Evolutionary conservation across 1,140 invertebrate genomes (phyloP).

Genomic region (Nautilus pompilius): DNA sequence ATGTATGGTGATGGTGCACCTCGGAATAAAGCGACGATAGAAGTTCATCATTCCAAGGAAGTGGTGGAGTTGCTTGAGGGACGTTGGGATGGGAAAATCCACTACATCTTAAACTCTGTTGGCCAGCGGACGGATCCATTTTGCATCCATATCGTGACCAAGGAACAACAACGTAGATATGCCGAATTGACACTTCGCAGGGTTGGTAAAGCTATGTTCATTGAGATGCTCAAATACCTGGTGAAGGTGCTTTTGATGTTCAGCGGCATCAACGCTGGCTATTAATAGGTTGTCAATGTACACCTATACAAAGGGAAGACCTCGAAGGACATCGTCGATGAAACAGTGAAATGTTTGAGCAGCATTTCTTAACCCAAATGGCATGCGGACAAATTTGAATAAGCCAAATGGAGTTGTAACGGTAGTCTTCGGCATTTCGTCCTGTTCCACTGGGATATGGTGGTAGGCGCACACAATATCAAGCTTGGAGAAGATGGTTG

Average conservation of each 20-base stretch:
- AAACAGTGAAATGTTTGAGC: background rate
- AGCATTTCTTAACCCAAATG: background rate
- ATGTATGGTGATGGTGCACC: too few species aligned
- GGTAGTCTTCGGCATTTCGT: background rate
- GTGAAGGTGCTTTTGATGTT: background rate
- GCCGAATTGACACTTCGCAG: too few species aligned
- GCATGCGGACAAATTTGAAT: background rate
- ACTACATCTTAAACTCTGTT: too few species aligned
- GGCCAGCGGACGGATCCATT: too few species aligned
- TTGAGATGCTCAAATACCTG: too few species aligned
- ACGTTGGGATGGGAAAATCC: conserved; percentile 37
- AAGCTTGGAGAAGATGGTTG: conserved; percentile 1
- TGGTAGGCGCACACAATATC: background rate
- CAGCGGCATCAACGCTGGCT: conserved; percentile 18
- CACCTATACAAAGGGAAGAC: too few species aligned
- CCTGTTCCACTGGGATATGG: too few species aligned
- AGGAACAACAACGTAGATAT: too few species aligned
- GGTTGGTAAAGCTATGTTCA: too few species aligned
- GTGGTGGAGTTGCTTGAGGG: conserved; percentile 29
- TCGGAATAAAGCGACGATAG: conserved; percentile 9
- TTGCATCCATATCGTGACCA: too few species aligned
- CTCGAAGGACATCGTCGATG: background rate
- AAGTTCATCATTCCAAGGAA: conserved; percentile 52
- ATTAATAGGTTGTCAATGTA: too few species aligned
- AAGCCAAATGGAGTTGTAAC: too few species aligned